These are phyloP conservation scores for Drosophila nigricruria DNA, from an alignment of 2,888 invertebrate species.

Conservation along the genomic window DNA sequence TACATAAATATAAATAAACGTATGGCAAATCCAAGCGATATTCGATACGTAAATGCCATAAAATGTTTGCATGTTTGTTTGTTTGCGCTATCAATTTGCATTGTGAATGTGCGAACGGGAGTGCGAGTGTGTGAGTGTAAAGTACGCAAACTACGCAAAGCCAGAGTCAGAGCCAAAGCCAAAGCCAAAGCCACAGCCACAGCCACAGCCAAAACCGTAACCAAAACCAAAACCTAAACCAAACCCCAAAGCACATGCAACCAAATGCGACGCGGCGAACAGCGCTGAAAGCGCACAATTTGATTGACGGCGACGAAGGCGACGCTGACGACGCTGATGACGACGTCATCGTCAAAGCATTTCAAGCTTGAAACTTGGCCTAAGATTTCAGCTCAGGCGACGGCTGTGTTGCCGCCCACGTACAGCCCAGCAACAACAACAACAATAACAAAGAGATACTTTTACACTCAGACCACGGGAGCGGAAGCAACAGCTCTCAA, in stretches of 20 bases:
- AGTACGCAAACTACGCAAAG: constrained; percentile 31
- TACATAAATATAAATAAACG: constrained; percentile 50
- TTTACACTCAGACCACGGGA: constrained; percentile 65
- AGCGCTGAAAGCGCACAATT: constrained; percentile 53
- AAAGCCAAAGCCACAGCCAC: constrained; percentile 4
- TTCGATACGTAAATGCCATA: constrained; percentile 67
- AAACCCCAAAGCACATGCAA: constrained; percentile 62
- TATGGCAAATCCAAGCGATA: constrained; percentile 52
- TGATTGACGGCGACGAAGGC: constrained; percentile 67
- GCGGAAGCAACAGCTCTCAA: constrained; percentile 76
- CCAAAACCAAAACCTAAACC: constrained; percentile 24
- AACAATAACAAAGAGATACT: constrained; percentile 57
- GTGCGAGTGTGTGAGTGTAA: constrained; percentile 11
- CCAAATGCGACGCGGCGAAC: constrained; percentile 50
- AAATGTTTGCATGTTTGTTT: constrained; percentile 72
- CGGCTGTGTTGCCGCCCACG: constrained; percentile 68
- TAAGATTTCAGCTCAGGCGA: constrained; percentile 60
- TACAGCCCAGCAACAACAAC: constrained; percentile 46
- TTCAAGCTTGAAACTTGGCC: constrained; percentile 68
- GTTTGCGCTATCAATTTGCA: constrained; percentile 75
- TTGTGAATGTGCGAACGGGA: constrained; percentile 41
- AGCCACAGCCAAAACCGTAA: constrained; percentile 17
- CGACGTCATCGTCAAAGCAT: constrained; percentile 78
- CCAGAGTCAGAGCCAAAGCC: constrained; percentile 2
- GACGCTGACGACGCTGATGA: constrained; percentile 36